Base-by-base conservation (phyloP, 35 echinoderm and acorn worm species). In the Anneissia japonica region DNA sequence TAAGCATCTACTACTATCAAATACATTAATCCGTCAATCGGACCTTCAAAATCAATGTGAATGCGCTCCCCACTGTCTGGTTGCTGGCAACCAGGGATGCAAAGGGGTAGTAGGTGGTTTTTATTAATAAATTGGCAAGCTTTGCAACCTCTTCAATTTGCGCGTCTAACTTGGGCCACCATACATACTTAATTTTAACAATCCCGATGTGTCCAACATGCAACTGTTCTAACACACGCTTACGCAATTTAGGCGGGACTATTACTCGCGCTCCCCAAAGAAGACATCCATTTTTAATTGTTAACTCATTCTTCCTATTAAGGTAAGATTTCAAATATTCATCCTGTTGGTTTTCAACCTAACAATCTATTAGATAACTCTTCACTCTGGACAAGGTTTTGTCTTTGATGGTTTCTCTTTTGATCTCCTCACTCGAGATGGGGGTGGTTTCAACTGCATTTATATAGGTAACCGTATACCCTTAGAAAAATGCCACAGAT, bases 61-160 rank as follows among this genome's bases (percentile, higher is more conserved):
- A 91, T 40, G 6, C 77, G 28, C 36, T 87, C n/a, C 46, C 77
- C 46, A 82, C 38, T 77, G 51, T 51, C 87, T 87, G 4, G 78
- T 46, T 19, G 90, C 90, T 37, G 77, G 90, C 46, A 91, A 76
- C 90, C 90, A 91, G 35, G 90, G 90, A 51, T 91, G 85, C 39
- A 87, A 37, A 28, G 80, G 79, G 45, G 73, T 73, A 45, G 31
- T 11, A 21, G 13, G 79, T 37, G 90, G 90, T 16, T 92, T 76
- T 77, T 80, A 38, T 26, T 82, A 90, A 1, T 37, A n/a, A n/a
- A n/a, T n/a, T n/a, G n/a, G n/a, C n/a, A n/a, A n/a, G 21, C 38
- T 87, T 38, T 55, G 85, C 74, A 46, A 31, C 35, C 64, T 84
- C 10, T 39, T 92, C 90, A 76, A 92, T 88, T 46, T 92, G 90